Evolutionary conservation across 2,888 invertebrate genomes (phyloP), one percentile per base, ranked within the genome.

Genomic region (Trissolcus japonicus): DNA sequence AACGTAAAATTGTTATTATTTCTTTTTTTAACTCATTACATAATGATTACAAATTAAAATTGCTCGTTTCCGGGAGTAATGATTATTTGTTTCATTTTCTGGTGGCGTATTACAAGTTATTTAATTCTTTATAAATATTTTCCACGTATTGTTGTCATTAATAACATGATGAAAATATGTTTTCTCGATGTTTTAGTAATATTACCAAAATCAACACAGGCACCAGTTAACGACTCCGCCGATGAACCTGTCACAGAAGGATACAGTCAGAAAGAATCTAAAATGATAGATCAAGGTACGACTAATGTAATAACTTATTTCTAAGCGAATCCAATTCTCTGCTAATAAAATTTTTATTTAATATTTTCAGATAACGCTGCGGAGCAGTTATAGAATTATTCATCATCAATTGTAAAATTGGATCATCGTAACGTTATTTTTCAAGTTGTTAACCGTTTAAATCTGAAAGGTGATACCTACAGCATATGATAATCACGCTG

Each of bases 321-420:
- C 14, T 40, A 1, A 16, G 9, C 14, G 11, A 14, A n/a, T n/a
- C 1, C 9, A 16, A 16, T 46, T 16, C 14, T 46, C 4, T n/a
- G 0, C 16, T 54, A 54, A 54, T n/a, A 2, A 25, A 25, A 41
- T 11, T 43, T 4, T 41, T 21, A n/a, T 63, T 55, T 3, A 4
- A 53, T 63, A n/a, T 16, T 69, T 69, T 55, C 56, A 72, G 72
- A 72, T 25, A 65, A 59, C 59, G 63, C 63, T 54, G 72, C 65
- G 19, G 73, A 62, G 16, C 57, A 72, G 46, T 16, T 63, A 46
- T 72, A 72, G 35, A 35, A 35, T 35, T 0, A 35, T 35, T 35
- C 35, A n/a, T n/a, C n/a, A n/a, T n/a, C n/a, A 11, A 9, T 6
- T 35, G 35, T 9, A 9, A 35, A 11, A 11, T 35, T 35, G 35